Evolutionary conservation across 2,797 vertebrate species (phyloP).

Genomic region (Schizopygopsis pylzovi): DNA sequence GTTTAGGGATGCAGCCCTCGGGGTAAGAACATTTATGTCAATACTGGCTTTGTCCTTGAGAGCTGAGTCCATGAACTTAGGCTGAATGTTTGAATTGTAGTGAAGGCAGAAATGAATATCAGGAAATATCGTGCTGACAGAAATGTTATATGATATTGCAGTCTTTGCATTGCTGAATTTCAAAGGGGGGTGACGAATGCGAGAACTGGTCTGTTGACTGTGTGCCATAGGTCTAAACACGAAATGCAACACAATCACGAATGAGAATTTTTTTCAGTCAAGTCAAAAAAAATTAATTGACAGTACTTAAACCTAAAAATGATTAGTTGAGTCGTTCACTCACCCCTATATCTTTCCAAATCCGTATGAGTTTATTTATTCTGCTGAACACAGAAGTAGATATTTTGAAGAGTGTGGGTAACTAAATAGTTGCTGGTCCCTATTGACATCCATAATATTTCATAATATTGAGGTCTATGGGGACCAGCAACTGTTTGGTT

Average conservation of each 20-base stretch:
- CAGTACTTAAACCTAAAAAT: not conserved
- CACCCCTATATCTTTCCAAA: not conserved
- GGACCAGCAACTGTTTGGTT: too few species aligned
- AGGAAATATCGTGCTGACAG: not conserved
- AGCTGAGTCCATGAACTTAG: slow-evolving; percentile 42
- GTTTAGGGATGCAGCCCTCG: slow-evolving; percentile 58
- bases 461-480: too few species aligned
- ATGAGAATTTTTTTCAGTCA: not conserved
- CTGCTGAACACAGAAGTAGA: not conserved
- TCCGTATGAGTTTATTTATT: not conserved
- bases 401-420: not conserved
- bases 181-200: not conserved
- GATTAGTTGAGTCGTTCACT: not conserved
- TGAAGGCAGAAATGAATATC: slow-evolving; percentile 31
- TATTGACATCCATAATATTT: not conserved
- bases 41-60: slow-evolving; percentile 55
- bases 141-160: slow-evolving; percentile 10
- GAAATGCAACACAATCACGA: not conserved
- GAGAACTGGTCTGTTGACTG: not conserved
- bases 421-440: not conserved
- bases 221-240: not conserved
- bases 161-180: slow-evolving; percentile 4
- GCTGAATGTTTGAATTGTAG: slow-evolving; percentile 18
- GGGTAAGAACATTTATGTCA: slow-evolving; percentile 59
- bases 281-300: not conserved